Conservation (phyloP, 2,113 vertebrate species). For the Acinonyx jubatus region DNA sequence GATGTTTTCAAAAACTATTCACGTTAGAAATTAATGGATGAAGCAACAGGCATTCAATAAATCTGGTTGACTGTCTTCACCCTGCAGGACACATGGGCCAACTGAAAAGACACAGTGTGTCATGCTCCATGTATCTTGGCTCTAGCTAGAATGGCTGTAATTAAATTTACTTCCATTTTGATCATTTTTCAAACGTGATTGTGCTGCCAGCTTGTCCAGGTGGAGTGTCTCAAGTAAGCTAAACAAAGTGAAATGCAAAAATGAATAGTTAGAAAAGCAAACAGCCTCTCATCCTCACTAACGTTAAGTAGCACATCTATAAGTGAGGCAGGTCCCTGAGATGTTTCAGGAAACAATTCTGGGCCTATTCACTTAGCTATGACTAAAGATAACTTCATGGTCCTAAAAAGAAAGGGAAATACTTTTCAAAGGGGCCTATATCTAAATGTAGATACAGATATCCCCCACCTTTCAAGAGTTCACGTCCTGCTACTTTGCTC, state of each 20-base stretch:
- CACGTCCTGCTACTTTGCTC: background rate
- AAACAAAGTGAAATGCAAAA: conserved; percentile 40
- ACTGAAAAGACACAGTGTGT: background rate
- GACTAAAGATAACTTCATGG: background rate
- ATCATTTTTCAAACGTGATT: conserved; percentile 35
- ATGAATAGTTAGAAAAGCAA: background rate
- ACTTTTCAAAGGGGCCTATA: background rate
- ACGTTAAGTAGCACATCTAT: background rate
- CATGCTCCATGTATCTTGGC: background rate
- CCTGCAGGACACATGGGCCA: background rate
- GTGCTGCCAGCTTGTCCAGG: background rate
- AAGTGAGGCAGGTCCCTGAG: background rate
- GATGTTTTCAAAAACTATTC: background rate
- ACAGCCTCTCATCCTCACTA: background rate
- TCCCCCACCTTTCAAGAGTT: background rate
- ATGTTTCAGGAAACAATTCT: background rate
- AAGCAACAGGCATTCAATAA: background rate
- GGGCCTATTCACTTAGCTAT: background rate
- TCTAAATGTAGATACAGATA: background rate
- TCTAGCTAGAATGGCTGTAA: background rate
- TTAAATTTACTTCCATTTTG: conserved; percentile 23
- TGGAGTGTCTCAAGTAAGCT: conserved; percentile 35
- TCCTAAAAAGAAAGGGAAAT: background rate
- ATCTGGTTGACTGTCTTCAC: background rate
- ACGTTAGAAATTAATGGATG: background rate